Conservation (phyloP, 2,888 invertebrate genomes). For the Julus scandinavius region DNA sequence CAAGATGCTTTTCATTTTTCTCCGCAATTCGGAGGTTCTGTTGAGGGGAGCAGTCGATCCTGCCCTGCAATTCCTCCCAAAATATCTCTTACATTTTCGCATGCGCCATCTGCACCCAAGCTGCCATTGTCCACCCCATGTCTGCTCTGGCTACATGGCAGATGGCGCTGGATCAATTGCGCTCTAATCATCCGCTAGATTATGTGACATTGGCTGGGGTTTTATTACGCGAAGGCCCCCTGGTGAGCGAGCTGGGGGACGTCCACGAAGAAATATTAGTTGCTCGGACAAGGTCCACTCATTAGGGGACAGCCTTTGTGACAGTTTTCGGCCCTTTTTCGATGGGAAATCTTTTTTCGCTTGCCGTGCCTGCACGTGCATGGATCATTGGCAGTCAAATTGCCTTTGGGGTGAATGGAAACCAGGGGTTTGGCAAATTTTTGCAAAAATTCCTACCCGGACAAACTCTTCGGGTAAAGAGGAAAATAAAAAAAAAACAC, state of each 20-base stretch:
- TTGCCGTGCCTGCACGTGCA: slow-evolving; percentile 11
- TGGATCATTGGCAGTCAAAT: background rate
- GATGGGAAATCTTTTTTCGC: background rate
- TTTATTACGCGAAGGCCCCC: background rate
- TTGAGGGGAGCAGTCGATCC: background rate
- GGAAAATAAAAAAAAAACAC: background rate
- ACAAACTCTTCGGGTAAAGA: background rate
- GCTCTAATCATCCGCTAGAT: background rate
- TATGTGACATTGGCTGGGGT: slow-evolving; percentile 19
- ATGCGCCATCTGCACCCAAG: slow-evolving; percentile 23
- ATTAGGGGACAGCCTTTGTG: slow-evolving; percentile 28
- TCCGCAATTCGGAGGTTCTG: background rate
- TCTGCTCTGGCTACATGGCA: background rate
- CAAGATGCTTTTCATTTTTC: too few species aligned
- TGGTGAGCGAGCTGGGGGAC: slow-evolving; percentile 22
- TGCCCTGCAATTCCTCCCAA: background rate
- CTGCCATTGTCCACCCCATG: slow-evolving; percentile 36
- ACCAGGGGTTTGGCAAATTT: slow-evolving; percentile 3
- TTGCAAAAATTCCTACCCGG: background rate
- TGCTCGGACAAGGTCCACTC: slow-evolving; percentile 2
- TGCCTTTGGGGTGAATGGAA: background rate
- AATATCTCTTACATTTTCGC: background rate
- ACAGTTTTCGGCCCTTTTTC: slow-evolving; percentile 27
- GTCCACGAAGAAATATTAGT: slow-evolving; percentile 22
- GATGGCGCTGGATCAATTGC: slow-evolving; percentile 39